Percentiles rank a stretch among this genome's conserved stretches.
Conservation (phyloP, 1,140 invertebrate genomes). For the Pteromalus puparum region DNA sequence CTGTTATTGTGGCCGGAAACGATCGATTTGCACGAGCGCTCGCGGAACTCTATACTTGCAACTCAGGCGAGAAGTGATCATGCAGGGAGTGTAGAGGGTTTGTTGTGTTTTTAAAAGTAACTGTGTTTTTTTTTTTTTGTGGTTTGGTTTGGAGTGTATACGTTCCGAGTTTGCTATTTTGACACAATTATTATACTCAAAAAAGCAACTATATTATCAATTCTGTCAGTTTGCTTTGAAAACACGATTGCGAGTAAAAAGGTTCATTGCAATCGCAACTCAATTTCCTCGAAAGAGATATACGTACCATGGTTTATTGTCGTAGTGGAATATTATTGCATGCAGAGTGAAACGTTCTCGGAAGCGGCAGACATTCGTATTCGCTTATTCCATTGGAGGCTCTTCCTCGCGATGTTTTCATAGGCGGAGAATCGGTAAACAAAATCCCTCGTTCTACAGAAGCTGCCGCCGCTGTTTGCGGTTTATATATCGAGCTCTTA, state of each 20-base stretch:
- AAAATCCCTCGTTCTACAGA: neutral
- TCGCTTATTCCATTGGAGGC: neutral
- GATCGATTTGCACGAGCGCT: neutral
- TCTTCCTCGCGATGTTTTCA: neutral
- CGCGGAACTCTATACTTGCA: no score
- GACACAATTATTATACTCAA: neutral
- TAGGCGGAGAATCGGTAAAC: neutral
- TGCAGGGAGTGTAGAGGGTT: no score
- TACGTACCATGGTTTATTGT: neutral
- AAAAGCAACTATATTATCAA: neutral
- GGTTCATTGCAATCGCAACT: neutral
- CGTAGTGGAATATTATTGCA: constrained; percentile 1
- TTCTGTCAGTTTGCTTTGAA: neutral
- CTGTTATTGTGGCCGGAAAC: neutral
- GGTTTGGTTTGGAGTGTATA: no score
- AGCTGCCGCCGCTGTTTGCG: no score
- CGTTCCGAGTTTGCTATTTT: neutral
- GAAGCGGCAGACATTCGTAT: neutral
- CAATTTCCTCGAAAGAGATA: neutral
- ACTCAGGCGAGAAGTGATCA: no score
- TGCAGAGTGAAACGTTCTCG: neutral
- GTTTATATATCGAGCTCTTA: neutral
- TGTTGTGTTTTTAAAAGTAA: no score
- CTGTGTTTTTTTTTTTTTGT: no score
- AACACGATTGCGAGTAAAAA: neutral